Evolutionary conservation across 1,140 invertebrate genomes (phyloP), one percentile per base, ranked within the genome.

Genomic region (Drosophila biarmipes): DNA sequence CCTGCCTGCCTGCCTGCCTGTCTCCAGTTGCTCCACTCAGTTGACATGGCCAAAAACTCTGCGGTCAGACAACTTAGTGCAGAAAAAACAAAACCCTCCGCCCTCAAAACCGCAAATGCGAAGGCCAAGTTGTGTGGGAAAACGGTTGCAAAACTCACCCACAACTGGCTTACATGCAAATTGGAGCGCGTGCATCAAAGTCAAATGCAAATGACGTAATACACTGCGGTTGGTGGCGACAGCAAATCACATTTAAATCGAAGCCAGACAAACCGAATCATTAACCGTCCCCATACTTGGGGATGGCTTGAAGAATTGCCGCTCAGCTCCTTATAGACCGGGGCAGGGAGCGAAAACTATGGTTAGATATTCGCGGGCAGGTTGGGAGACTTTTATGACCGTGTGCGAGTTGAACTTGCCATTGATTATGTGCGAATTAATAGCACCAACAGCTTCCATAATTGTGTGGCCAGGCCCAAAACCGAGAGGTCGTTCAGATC

Each of bases 151-250:
- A 76, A 68, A 77, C 37, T 61, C 54, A 49, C 73, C 56, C 66
- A 58, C 55, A 40, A 49, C 49, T 57, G 73, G 34, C 53, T 78
- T 48, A 78, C 45, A 78, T 78, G 64, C 74, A 78, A 78, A 78
- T 78, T 78, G 73, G 74, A 78, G 74, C 74, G 64, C 57, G 37
- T 76, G 73, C 73, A 77, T 77, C 73, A 77, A 77, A 77, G 73
- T 77, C 73, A 77, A 77, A 77, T 77, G 73, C 73, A 69, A 76
- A 68, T 77, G 73, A 77, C 73, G 73, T 58, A 77, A 77, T 55
- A 69, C 42, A 21, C 34, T 57, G 71, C 57, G 69, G 72, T 73
- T 63, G 14, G 10, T 37, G 12, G 11, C 52, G 40, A 54, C 40
- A 45, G 27, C 21, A 46, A 29, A 48, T 51, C 19, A 31, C 15